Conservation (phyloP, 2,888 invertebrate species). For the Podabrus alpinus region DNA sequence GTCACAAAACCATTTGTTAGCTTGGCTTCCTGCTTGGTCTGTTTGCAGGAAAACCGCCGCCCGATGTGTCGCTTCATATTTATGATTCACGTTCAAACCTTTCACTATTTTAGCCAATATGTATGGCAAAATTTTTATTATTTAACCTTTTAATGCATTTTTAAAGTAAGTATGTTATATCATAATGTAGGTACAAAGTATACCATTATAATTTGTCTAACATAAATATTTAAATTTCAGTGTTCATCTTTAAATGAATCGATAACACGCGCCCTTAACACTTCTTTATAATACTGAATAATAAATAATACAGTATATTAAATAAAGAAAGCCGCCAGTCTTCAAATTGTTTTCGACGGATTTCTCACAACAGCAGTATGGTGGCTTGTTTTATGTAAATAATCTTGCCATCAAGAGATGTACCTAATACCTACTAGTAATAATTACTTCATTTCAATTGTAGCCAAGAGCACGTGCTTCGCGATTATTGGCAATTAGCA, state of each 20-base stretch:
- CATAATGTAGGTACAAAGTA: too few relatives aligned
- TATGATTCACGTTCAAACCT: constrained; percentile 42
- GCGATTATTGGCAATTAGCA: too few relatives aligned
- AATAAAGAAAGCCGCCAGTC: too few relatives aligned
- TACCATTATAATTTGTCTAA: too few relatives aligned
- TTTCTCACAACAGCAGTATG: too few relatives aligned
- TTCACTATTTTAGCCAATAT: constrained; percentile 21
- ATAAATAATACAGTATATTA: too few relatives aligned
- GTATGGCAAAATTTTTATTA: constrained; percentile 3
- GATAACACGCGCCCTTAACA: neutral
- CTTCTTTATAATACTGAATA: neutral
- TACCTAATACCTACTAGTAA: too few relatives aligned
- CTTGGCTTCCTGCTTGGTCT: constrained; percentile 50
- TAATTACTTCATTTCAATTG: too few relatives aligned
- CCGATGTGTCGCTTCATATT: constrained; percentile 56
- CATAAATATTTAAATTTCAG: neutral
- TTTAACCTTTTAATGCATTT: neutral
- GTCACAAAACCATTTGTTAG: constrained; percentile 56
- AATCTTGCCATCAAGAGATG: too few relatives aligned
- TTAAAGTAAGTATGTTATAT: neutral
- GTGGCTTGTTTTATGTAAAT: too few relatives aligned
- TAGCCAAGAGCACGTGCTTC: too few relatives aligned
- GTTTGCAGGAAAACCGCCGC: constrained; percentile 54
- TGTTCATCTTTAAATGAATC: neutral
- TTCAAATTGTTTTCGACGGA: too few relatives aligned